These are phyloP conservation scores for Epistrophe eligans DNA, from an alignment of 2,888 invertebrate genomes.

Conservation along the genomic window DNA sequence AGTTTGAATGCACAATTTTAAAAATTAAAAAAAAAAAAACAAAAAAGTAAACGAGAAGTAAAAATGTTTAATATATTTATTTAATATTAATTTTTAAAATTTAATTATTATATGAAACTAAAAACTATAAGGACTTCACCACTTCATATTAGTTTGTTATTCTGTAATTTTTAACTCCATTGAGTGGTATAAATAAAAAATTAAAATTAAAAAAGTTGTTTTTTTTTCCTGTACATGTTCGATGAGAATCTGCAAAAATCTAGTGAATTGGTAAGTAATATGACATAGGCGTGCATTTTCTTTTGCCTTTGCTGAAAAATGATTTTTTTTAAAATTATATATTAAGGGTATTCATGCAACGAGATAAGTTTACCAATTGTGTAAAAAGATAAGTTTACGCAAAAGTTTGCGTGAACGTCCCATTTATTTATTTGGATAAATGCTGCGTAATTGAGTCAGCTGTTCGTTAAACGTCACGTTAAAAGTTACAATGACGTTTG, in stretches of 20 bases:
- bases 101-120: slow-evolving; percentile 52
- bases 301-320: too few relatives aligned
- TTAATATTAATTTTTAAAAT: slow-evolving; percentile 53
- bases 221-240: neutral
- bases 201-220: neutral
- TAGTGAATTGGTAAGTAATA: neutral
- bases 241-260: neutral
- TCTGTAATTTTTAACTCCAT: slow-evolving; percentile 66
- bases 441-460: too few relatives aligned
- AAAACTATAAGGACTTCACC: slow-evolving; percentile 58
- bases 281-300: too few relatives aligned
- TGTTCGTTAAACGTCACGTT: too few relatives aligned
- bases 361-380: too few relatives aligned
- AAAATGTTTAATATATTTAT: slow-evolving; percentile 46
- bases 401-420: too few relatives aligned
- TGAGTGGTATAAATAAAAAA: slow-evolving; percentile 67
- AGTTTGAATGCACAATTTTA: slow-evolving; percentile 66
- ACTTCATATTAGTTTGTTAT: slow-evolving; percentile 72
- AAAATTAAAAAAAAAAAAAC: slow-evolving; percentile 18
- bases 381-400: too few relatives aligned
- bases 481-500: too few relatives aligned
- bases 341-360: too few relatives aligned
- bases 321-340: too few relatives aligned
- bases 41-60: neutral
- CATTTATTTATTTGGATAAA: too few relatives aligned